Evolutionary conservation across 2,888 invertebrate genomes (phyloP).

Genomic region (Plebejus melissa): DNA sequence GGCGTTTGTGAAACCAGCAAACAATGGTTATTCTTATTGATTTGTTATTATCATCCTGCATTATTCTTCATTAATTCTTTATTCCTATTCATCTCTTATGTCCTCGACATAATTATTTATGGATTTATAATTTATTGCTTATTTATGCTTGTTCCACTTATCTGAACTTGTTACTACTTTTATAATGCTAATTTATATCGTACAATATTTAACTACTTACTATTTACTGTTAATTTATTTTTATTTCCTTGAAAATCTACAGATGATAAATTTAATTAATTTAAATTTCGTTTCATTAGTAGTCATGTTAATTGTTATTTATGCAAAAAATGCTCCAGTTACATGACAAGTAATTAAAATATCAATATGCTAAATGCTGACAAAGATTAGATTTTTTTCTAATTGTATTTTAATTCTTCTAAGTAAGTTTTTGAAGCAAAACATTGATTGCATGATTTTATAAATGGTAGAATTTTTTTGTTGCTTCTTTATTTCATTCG

Average conservation of each 20-base stretch:
- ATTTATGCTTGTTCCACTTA: not conserved
- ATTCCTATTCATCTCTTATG: conserved; percentile 4
- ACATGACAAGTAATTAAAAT: not conserved
- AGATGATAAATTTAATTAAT: not conserved
- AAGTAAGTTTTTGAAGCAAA: not conserved
- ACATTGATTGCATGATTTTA: not conserved
- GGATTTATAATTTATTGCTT: not conserved
- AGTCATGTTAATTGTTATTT: not conserved
- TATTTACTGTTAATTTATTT: not conserved
- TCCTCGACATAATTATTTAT: conserved; percentile 7
- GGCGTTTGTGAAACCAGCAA: conserved; percentile 90
- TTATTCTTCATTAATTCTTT: conserved; percentile 10
- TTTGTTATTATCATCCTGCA: conserved; percentile 6
- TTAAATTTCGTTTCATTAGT: not conserved
- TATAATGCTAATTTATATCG: not conserved
- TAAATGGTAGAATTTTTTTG: not conserved
- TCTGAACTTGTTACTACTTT: not conserved
- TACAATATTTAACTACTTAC: not conserved
- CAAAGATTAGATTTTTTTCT: not conserved
- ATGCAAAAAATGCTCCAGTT: not conserved
- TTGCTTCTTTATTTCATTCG: not conserved
- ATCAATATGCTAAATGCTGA: not conserved
- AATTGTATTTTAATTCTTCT: not conserved
- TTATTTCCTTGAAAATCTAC: not conserved
- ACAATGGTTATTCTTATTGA: conserved; percentile 75